These are phyloP conservation scores for Germaria angustata DNA, from an alignment of 2,888 invertebrate species.

Conservation along the genomic window DNA sequence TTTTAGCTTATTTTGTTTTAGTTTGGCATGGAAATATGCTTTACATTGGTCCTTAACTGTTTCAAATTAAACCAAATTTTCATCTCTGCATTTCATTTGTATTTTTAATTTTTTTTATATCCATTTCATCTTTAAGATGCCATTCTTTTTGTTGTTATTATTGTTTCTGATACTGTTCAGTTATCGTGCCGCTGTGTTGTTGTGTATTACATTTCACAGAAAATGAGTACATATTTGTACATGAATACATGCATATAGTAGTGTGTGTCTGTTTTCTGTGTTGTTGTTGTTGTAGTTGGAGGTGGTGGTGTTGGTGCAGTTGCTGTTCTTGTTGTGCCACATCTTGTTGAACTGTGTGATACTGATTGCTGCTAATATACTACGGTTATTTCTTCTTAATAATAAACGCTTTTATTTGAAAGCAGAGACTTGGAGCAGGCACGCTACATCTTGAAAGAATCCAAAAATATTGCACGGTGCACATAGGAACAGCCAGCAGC, in stretches of 20 bases:
- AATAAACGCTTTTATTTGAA: constrained; percentile 34
- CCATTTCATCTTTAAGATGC: neutral
- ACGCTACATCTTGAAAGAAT: constrained; percentile 11
- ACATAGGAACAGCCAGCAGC: constrained; percentile 1
- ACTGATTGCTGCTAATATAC: constrained; percentile 55
- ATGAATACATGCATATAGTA: no score
- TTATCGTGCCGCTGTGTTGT: constrained; percentile 1
- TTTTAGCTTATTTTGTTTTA: no score
- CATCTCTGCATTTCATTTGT: neutral
- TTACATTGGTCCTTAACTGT: neutral
- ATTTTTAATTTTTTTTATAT: neutral
- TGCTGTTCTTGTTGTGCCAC: constrained; percentile 40
- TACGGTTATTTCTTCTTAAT: constrained; percentile 32
- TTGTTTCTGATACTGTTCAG: neutral
- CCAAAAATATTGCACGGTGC: constrained; percentile 31
- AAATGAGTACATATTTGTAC: neutral
- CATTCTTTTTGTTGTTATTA: neutral
- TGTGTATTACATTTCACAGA: constrained; percentile 45
- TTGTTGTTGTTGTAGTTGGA: neutral
- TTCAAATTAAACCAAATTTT: neutral
- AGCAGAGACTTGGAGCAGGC: constrained; percentile 4
- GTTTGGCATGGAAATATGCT: neutral
- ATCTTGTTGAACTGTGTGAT: constrained; percentile 47
- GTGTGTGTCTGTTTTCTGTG: neutral
- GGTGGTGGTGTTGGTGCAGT: constrained; percentile 9